Evolutionary conservation across 23 tunicate genomes (phyloP).

Genomic region (Trididemnum nubilum): DNA sequence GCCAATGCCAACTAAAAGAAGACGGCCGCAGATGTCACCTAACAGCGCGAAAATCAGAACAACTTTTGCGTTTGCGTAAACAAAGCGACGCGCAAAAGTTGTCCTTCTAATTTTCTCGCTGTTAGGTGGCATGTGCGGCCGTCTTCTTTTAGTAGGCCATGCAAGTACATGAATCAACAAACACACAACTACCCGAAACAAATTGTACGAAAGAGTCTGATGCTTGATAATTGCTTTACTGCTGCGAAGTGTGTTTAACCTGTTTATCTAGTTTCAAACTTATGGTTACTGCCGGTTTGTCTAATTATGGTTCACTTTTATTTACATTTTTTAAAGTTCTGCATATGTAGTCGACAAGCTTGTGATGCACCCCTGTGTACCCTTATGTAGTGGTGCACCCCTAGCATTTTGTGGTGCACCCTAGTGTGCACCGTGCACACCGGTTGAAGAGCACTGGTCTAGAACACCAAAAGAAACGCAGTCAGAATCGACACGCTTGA

Average conservation of each 20-base stretch:
- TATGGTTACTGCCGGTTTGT: not conserved
- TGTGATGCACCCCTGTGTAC: conserved; percentile 37
- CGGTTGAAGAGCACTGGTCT: conserved; percentile 33
- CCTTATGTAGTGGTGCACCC: conserved; percentile 37
- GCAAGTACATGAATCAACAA: too few species aligned
- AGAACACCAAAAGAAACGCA: too few species aligned
- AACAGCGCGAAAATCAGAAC: too few species aligned
- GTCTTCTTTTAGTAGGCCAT: too few species aligned
- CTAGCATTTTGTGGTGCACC: conserved; percentile 28
- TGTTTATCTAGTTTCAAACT: not conserved
- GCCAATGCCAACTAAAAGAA: too few species aligned
- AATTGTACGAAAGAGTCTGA: not conserved
- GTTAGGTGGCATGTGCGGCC: too few species aligned
- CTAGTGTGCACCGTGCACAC: conserved; percentile 47
- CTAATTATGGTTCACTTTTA: conserved; percentile 17
- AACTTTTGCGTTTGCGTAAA: too few species aligned
- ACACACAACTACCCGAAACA: not conserved
- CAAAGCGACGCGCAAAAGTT: too few species aligned
- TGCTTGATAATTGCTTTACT: not conserved
- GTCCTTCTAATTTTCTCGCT: too few species aligned
- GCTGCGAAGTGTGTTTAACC: not conserved
- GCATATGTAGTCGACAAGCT: conserved; percentile 1
- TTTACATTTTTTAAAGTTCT: conserved; percentile 12
- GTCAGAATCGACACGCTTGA: too few species aligned
- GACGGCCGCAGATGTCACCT: too few species aligned